A percentile compares a stretch with the other conserved stretches of the same genome.
Evolutionary conservation across 2,797 vertebrate species (phyloP).

Genomic region (Sebastes taczanowskii): DNA sequence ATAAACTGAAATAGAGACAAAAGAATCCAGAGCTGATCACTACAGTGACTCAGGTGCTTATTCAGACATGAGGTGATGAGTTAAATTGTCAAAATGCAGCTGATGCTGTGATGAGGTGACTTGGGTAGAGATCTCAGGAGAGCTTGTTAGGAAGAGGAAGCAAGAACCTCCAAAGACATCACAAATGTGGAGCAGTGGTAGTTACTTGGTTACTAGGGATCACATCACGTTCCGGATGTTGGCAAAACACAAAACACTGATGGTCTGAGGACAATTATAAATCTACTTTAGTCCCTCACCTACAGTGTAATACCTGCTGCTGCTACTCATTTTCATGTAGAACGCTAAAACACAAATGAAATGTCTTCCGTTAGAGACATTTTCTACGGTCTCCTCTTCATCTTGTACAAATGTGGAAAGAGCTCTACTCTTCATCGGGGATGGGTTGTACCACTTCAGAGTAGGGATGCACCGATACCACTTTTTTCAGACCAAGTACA

Average conservation of each 20-base stretch:
- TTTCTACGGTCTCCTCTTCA: neutral
- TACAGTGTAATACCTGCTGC: no score
- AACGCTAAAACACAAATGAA: neutral
- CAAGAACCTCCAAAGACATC: neutral
- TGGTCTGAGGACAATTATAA: neutral
- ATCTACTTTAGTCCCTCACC: neutral
- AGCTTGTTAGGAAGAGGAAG: constrained; percentile 62
- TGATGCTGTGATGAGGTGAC: neutral
- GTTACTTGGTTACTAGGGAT: constrained; percentile 27
- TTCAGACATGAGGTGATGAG: no score
- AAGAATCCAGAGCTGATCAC: neutral
- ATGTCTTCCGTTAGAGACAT: neutral
- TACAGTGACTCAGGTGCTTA: no score
- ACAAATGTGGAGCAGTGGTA: neutral
- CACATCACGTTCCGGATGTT: neutral
- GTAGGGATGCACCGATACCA: no score
- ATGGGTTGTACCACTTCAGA: no score
- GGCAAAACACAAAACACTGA: constrained; percentile 17
- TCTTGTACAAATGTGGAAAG: no score
- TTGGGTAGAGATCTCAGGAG: constrained; percentile 51
- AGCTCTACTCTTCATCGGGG: no score
- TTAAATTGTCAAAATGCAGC: neutral
- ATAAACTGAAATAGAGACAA: constrained; percentile 85
- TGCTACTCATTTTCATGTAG: neutral
- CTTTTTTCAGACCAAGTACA: no score